phyloP scores from a whole-genome alignment of 2,888 invertebrate genomes.

The Aleiodes leptofemur region DNA sequence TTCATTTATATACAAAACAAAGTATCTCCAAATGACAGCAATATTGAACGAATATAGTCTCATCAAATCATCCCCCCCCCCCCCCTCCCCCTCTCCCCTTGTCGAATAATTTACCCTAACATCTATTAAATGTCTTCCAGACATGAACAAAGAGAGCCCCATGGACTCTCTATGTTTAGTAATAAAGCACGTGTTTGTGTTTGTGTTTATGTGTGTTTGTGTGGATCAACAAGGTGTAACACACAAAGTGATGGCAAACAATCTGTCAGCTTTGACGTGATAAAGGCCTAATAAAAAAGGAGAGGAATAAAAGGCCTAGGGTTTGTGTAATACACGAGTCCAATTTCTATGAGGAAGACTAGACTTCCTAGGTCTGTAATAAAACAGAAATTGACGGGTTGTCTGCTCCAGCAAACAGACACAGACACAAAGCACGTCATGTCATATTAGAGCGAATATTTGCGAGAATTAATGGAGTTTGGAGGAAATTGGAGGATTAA shows the following conservation, averaged over 20 bases:
- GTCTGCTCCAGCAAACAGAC: slow-evolving; percentile 47
- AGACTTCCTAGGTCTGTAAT: slow-evolving; percentile 53
- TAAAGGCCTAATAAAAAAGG: slow-evolving; percentile 63
- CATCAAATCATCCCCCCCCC: not conserved
- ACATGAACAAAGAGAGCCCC: slow-evolving; percentile 17
- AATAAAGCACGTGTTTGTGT: not conserved
- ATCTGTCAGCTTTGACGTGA: slow-evolving; percentile 57
- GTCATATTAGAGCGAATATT: not conserved
- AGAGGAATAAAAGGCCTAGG: not conserved
- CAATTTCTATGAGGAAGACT: slow-evolving; percentile 44
- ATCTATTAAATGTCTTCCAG: slow-evolving; percentile 21
- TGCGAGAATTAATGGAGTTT: too few relatives aligned
- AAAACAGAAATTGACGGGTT: slow-evolving; percentile 62
- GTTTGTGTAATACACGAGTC: slow-evolving; percentile 29
- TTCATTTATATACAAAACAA: not conserved
- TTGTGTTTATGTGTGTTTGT: not conserved
- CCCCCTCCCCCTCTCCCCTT: not conserved
- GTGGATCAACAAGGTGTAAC: slow-evolving; percentile 54
- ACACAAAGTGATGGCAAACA: slow-evolving; percentile 60
- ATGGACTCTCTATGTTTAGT: not conserved
- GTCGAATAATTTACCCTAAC: slow-evolving; percentile 21
- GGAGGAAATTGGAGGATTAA: too few relatives aligned
- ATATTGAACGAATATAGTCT: slow-evolving; percentile 23
- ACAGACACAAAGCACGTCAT: not conserved
- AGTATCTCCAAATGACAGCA: not conserved